Base-by-base conservation (phyloP, 2,888 invertebrate genomes). In the Hecatera dysodea region DNA sequence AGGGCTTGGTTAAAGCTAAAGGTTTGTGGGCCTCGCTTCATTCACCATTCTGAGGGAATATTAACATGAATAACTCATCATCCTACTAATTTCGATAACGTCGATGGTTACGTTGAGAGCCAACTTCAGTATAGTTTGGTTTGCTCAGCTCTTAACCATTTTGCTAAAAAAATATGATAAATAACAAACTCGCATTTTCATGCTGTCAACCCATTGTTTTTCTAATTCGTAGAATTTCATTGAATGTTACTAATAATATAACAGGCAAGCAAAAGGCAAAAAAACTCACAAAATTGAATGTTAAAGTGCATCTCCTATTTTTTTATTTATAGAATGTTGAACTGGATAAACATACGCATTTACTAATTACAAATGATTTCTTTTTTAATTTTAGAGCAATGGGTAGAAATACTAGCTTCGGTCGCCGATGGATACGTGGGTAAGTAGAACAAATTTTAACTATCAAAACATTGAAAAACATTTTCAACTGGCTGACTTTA, bases 11-110 rank as follows among this genome's bases (percentile, higher is more conserved):
- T 92, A 92, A 93, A 84, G 92, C 90, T 92, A 92, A 93, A 95
- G 95, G 95, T 95, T 95, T 87, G 95, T 95, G 94, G 95, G 95
- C 86, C 87, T 87, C 87, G 91, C 92, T 92, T 92, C 76, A 68
- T 69, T 77, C 67, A 66, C 77, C 64, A 62, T 61, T 63, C 64
- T 44, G 57, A 67, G 75, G 83, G 72, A 62, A 61, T 29, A 19
- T 57, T 71, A 76, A 75, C 59, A 57, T 69, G 15, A 67, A 66
- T 55, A 77, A 81, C 70, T 60, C 5, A 33, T 67, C 44, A 67
- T 67, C 53, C 52, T 72, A 63, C 65, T 68, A 57, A 57, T 67
- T 61, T 39, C 22, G 39, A 22, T 9, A 42, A 62, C 19, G 22
- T 15, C 1, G 2, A 24, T n/a, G 5, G 12, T 56, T 67, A 9